phyloP scores from a whole-genome alignment of 2,113 vertebrate species.

The Arothron firmamentum region DNA sequence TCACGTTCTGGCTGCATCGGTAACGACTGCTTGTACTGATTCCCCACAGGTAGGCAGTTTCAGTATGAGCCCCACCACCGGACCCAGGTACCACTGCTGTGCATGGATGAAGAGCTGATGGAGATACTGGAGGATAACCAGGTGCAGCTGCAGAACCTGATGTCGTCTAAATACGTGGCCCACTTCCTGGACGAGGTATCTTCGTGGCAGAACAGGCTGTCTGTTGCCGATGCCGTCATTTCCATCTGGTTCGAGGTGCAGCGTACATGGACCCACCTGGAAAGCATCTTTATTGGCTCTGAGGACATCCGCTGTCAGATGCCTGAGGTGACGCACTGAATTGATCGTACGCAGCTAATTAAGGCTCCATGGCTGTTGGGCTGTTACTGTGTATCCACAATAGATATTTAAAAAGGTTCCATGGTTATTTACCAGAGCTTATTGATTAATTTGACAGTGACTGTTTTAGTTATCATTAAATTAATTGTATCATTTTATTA shows the following conservation, averaged over 20 bases:
- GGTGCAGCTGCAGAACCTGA: constrained; percentile 93
- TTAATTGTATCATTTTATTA: no score
- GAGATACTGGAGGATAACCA: constrained; percentile 95
- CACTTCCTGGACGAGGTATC: constrained; percentile 92
- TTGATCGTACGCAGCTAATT: neutral
- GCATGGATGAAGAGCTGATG: constrained; percentile 82
- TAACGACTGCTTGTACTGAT: neutral
- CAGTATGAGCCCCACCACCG: constrained; percentile 82
- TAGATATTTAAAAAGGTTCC: no score
- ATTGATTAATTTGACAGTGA: no score
- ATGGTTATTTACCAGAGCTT: no score
- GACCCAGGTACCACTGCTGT: constrained; percentile 78
- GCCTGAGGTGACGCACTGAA: constrained; percentile 78
- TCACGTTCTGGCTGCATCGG: neutral
- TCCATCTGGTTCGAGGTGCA: constrained; percentile 94
- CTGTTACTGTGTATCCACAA: constrained; percentile 3
- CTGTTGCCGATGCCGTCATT: constrained; percentile 79
- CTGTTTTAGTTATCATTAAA: no score
- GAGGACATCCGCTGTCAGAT: constrained; percentile 91
- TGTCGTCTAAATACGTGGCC: constrained; percentile 85
- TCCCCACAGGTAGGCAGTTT: constrained; percentile 78
- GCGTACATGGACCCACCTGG: constrained; percentile 88
- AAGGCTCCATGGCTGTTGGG: constrained; percentile 4
- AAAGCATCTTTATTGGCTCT: constrained; percentile 94
- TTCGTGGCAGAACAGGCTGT: constrained; percentile 87